A percentile compares a stretch with the other conserved stretches of the same genome.
phyloP scores from a whole-genome alignment of 1,140 invertebrate genomes.

The Orchestia grillus region DNA sequence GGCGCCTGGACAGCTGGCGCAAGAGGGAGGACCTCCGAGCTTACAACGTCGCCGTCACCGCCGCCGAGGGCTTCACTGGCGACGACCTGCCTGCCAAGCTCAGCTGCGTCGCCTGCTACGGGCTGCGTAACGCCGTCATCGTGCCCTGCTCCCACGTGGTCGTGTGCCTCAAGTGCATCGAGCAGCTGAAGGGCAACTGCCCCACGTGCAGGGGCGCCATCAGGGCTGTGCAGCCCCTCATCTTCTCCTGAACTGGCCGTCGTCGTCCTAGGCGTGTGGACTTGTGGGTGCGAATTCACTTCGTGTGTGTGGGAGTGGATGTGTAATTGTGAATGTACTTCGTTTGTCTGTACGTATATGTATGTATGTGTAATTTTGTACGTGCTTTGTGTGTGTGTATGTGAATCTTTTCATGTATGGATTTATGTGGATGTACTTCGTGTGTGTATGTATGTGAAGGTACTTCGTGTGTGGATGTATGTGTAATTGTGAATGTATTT shows the following conservation, averaged over 20 bases:
- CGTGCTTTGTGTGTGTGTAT: background rate
- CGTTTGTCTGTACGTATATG: background rate
- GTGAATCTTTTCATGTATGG: no score
- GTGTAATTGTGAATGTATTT: no score
- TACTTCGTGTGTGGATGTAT: no score
- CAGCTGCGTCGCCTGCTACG: conserved; percentile 29
- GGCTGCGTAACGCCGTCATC: conserved; percentile 29
- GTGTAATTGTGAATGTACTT: background rate
- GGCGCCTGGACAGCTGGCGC: background rate
- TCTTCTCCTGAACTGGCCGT: background rate
- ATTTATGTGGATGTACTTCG: no score
- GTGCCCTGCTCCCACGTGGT: conserved; percentile 44
- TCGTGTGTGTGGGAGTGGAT: background rate
- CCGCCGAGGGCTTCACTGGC: background rate
- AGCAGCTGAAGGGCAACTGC: conserved; percentile 10
- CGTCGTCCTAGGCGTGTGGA: background rate
- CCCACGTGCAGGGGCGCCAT: background rate
- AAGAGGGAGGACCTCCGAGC: background rate
- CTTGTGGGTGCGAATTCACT: background rate
- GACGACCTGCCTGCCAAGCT: conserved; percentile 34
- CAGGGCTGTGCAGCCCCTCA: conserved; percentile 19
- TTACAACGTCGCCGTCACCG: background rate
- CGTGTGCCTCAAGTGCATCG: conserved; percentile 37
- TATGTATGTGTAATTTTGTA: background rate
- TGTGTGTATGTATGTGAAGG: no score